Conservation (phyloP, 1,140 invertebrate species). For the Muscidifurax raptorellus region DNA sequence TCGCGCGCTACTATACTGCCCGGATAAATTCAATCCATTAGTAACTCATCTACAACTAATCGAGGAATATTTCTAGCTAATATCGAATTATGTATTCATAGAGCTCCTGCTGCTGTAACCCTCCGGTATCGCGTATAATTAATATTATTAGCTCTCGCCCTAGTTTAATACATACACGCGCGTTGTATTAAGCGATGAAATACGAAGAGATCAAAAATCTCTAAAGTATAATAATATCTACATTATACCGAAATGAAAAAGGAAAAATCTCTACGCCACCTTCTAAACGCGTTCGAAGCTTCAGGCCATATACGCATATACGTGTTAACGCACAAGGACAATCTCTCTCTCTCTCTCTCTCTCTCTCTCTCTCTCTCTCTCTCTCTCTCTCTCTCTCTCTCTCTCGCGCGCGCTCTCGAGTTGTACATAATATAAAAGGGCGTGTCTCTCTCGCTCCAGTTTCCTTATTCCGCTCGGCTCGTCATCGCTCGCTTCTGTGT, state of each 20-base stretch:
- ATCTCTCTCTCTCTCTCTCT: neutral
- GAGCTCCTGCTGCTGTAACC: neutral
- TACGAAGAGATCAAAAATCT: too few species aligned
- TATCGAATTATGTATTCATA: neutral
- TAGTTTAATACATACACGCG: too few species aligned
- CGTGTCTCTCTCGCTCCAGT: neutral
- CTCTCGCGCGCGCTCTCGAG: neutral
- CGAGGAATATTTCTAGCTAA: neutral
- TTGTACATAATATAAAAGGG: too few species aligned
- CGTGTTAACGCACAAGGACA: neutral
- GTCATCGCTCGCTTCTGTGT: neutral
- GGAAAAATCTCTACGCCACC: too few species aligned
- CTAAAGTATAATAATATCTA: too few species aligned
- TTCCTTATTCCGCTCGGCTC: neutral
- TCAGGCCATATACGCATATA: neutral
- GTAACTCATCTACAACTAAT: conserved; percentile 2
- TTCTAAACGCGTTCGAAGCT: neutral
- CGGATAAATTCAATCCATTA: conserved; percentile 15
- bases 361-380: too few species aligned
- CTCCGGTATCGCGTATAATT: too few species aligned
- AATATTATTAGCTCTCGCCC: too few species aligned
- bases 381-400: neutral
- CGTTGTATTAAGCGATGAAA: too few species aligned
- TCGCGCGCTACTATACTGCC: neutral
- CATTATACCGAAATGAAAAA: too few species aligned